Percentiles rank a stretch among this genome's conserved stretches.
Evolutionary conservation across 1,140 invertebrate genomes (phyloP).

Genomic region (Geopemphigus sp.): DNA sequence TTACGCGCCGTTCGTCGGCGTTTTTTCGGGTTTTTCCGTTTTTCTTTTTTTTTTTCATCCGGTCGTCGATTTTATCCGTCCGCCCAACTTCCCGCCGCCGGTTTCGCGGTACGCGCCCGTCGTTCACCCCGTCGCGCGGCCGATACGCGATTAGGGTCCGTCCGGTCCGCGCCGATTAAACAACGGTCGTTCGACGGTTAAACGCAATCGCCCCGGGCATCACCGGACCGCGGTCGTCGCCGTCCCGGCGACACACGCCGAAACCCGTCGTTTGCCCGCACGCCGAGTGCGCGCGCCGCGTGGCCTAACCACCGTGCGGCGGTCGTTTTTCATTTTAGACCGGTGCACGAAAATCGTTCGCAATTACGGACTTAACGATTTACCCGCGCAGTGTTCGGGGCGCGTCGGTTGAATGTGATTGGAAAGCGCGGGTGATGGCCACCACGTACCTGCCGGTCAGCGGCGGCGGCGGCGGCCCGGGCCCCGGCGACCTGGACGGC

Average conservation of each 20-base stretch:
- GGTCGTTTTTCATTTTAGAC: constrained; percentile 28
- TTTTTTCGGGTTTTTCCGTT: no score
- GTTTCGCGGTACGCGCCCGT: no score
- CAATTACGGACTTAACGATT: constrained; percentile 49
- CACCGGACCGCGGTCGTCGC: not conserved
- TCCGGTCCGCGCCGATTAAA: no score
- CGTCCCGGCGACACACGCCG: not conserved
- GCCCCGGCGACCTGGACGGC: constrained; percentile 71
- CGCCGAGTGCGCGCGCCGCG: not conserved
- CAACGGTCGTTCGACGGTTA: no score
- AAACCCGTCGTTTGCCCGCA: not conserved
- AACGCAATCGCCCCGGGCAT: not conserved
- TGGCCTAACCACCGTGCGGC: constrained; percentile 12
- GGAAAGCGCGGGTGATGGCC: constrained; percentile 67
- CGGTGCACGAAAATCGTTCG: constrained; percentile 45
- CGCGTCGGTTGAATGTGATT: constrained; percentile 49
- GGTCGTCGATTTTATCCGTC: no score
- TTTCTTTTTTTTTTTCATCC: no score
- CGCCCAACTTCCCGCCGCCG: no score
- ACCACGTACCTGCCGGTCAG: constrained; percentile 77
- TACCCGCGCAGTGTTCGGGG: constrained; percentile 49
- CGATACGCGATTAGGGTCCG: no score
- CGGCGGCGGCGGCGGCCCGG: constrained; percentile 66
- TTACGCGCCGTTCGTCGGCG: not conserved
- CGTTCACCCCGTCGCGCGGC: no score